Conservation (phyloP, 30 jellyfish, hydroid and myxozoan species). For the Hydractinia echinata region DNA sequence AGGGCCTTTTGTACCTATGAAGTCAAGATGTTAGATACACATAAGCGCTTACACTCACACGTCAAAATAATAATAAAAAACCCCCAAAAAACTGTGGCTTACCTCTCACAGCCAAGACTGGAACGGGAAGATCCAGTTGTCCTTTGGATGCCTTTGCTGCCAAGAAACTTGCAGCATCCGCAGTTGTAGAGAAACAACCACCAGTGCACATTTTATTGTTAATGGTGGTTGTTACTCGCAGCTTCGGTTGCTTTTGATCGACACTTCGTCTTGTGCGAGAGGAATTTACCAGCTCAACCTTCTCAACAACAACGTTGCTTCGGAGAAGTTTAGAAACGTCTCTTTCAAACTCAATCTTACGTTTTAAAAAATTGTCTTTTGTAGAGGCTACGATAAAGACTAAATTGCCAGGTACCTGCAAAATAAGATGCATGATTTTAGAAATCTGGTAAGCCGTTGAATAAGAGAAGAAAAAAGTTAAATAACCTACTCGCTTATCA, state of each 20-base stretch:
- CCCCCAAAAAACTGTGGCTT: neutral
- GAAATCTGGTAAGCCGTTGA: neutral
- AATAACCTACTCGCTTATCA: neutral
- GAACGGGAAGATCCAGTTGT: conserved; percentile 45
- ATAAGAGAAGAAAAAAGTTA: neutral
- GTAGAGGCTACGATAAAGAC: neutral
- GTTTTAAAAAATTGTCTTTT: neutral
- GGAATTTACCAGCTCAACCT: neutral
- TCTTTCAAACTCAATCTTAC: neutral
- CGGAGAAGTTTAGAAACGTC: neutral
- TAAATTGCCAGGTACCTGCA: conserved; percentile 1
- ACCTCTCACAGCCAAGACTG: conserved; percentile 56
- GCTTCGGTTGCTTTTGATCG: neutral
- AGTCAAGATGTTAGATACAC: too few relatives aligned
- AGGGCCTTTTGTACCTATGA: too few relatives aligned
- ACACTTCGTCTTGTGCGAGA: neutral
- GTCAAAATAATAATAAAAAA: too few relatives aligned
- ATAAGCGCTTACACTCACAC: too few relatives aligned
- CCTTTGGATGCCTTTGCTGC: conserved; percentile 81
- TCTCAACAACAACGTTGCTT: neutral
- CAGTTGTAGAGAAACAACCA: neutral
- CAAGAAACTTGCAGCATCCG: conserved; percentile 56
- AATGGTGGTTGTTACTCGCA: neutral
- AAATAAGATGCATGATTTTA: neutral
- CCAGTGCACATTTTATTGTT: neutral